Conservation (phyloP, 2,113 vertebrate genomes). For the Sorex araneus region DNA sequence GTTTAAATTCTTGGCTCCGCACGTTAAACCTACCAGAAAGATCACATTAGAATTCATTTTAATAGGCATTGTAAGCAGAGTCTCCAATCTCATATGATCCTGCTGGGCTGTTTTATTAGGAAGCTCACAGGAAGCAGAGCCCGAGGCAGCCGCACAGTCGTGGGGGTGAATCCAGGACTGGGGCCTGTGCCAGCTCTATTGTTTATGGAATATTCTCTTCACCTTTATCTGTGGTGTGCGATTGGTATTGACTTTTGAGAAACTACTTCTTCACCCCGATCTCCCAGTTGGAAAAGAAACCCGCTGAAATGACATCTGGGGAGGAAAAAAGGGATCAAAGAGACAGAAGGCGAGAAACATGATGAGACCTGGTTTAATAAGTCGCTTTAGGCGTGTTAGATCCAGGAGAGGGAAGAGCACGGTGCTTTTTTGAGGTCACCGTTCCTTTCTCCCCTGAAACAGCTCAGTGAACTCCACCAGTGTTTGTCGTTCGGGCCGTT, state of each 20-base stretch:
- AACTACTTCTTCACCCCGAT: constrained; percentile 66
- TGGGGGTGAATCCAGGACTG: constrained; percentile 62
- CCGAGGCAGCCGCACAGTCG: constrained; percentile 66
- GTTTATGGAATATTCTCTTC: constrained; percentile 80
- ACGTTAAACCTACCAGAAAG: constrained; percentile 79
- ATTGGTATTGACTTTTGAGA: constrained; percentile 80
- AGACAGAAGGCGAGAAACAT: constrained; percentile 57
- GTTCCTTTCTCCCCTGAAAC: not conserved
- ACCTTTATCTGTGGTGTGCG: constrained; percentile 76
- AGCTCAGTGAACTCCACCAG: not conserved
- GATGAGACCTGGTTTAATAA: constrained; percentile 49
- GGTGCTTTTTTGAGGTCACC: not conserved
- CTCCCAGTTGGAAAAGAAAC: constrained; percentile 70
- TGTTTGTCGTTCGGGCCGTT: not conserved
- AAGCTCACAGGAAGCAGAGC: constrained; percentile 73
- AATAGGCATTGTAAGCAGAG: constrained; percentile 58
- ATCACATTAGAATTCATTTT: constrained; percentile 79
- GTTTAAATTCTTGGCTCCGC: constrained; percentile 76
- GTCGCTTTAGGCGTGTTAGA: not conserved
- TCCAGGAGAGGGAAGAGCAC: not conserved
- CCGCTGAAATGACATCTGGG: constrained; percentile 68
- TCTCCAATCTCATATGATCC: constrained; percentile 65
- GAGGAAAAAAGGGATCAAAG: constrained; percentile 64
- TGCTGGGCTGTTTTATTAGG: constrained; percentile 79
- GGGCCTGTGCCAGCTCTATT: constrained; percentile 79